These are phyloP conservation scores for Ctenopoma multispine DNA, from an alignment of 2,797 vertebrate species.

Conservation along the genomic window DNA sequence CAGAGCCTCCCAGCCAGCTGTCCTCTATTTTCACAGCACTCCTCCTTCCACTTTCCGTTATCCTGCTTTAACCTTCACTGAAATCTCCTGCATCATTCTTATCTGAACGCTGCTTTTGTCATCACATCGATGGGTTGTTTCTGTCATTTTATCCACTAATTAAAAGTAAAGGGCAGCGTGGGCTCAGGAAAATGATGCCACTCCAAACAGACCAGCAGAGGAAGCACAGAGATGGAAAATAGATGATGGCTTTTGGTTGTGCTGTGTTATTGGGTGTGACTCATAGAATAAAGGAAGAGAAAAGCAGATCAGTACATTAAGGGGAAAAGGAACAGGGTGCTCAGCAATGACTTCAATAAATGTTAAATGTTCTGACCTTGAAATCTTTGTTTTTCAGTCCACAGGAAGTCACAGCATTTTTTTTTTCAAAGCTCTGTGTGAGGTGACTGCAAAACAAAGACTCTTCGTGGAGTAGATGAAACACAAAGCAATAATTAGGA, in stretches of 20 bases:
- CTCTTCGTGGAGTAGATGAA: not conserved
- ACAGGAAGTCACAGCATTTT: slow-evolving; percentile 1
- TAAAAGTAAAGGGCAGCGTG: slow-evolving; percentile 56
- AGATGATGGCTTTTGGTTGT: slow-evolving; percentile 26
- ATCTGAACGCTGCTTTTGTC: slow-evolving; percentile 34
- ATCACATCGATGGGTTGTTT: slow-evolving; percentile 36
- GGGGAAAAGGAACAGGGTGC: not conserved
- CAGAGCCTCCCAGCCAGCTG: slow-evolving; percentile 23
- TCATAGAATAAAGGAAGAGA: slow-evolving; percentile 20
- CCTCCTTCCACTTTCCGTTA: slow-evolving; percentile 12
- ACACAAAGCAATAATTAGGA: not conserved
- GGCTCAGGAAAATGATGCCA: slow-evolving; percentile 36
- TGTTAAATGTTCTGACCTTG: slow-evolving; percentile 36
- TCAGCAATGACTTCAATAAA: slow-evolving; percentile 11
- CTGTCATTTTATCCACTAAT: slow-evolving; percentile 57
- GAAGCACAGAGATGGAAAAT: slow-evolving; percentile 23
- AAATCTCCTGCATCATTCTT: slow-evolving; percentile 32
- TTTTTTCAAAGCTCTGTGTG: slow-evolving; percentile 21
- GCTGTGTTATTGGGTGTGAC: slow-evolving; percentile 24
- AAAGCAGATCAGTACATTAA: slow-evolving; percentile 9
- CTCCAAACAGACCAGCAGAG: slow-evolving; percentile 32
- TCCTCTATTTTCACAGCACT: slow-evolving; percentile 10
- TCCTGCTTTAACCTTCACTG: slow-evolving; percentile 39
- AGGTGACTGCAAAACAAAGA: slow-evolving; percentile 27
- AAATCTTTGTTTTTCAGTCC: slow-evolving; percentile 15